phyloP scores from a whole-genome alignment of 2,113 vertebrate genomes.

The Pseudonaja textilis region DNA sequence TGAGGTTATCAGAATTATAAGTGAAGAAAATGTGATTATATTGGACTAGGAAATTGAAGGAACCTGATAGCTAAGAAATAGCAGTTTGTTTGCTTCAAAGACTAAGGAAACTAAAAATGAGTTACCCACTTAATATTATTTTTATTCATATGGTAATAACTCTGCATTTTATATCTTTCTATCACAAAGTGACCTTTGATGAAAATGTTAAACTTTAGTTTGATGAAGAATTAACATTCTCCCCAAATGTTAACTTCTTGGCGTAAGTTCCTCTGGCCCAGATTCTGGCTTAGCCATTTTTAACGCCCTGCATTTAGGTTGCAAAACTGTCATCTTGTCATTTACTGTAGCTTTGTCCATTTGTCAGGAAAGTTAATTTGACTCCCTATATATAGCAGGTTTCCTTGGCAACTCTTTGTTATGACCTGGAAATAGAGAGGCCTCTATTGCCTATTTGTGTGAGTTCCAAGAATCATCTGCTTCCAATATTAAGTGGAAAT shows the following conservation, averaged over 20 bases:
- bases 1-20: neutral
- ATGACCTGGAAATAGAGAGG: neutral
- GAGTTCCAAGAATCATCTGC: neutral
- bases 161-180: neutral
- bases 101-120: conserved; percentile 26
- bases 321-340: neutral
- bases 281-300: neutral
- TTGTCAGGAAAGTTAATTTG: conserved; percentile 31
- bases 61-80: neutral
- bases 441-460: neutral
- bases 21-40: neutral
- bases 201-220: conserved; percentile 1
- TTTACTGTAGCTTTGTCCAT: conserved; percentile 23
- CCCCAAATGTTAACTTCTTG: neutral
- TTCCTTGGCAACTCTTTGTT: conserved; percentile 27
- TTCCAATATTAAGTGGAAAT: neutral
- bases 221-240: conserved; percentile 21
- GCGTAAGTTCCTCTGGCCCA: neutral
- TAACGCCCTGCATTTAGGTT: neutral
- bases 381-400: conserved; percentile 26
- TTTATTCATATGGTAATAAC: conserved; percentile 9
- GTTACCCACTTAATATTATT: neutral
- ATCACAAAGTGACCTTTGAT: neutral
- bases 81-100: neutral
- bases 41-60: conserved; percentile 1